These are phyloP conservation scores for Microtus pennsylvanicus DNA, from an alignment of 2,113 vertebrate genomes.

Conservation along the genomic window DNA sequence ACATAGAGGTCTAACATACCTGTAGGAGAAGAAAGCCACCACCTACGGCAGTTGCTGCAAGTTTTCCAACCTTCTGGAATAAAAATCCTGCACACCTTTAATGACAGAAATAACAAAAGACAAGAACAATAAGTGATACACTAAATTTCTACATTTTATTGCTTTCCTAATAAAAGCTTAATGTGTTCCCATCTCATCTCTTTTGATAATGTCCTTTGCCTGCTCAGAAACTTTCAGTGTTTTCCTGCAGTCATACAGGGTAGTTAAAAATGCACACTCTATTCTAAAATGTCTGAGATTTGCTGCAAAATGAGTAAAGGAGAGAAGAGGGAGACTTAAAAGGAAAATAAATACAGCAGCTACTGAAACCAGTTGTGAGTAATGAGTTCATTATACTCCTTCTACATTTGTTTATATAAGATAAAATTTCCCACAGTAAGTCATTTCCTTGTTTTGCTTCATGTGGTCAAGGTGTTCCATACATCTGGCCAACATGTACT, in stretches of 20 bases:
- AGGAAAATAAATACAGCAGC: neutral
- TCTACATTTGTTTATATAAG: slow-evolving; percentile 13
- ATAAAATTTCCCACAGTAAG: slow-evolving; percentile 39
- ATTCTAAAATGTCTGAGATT: slow-evolving; percentile 18
- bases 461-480: slow-evolving; percentile 40
- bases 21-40: slow-evolving; percentile 97
- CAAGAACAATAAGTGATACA: slow-evolving; percentile 42
- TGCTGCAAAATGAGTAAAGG: slow-evolving; percentile 36
- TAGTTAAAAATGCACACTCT: slow-evolving; percentile 24
- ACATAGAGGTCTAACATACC: slow-evolving; percentile 84
- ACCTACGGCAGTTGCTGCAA: slow-evolving; percentile 96
- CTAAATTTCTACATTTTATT: slow-evolving; percentile 46
- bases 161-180: slow-evolving; percentile 60
- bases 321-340: slow-evolving; percentile 6
- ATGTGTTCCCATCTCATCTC: slow-evolving; percentile 40
- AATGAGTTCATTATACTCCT: neutral
- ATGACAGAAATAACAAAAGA: slow-evolving; percentile 78
- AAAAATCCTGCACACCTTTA: slow-evolving; percentile 98
- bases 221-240: neutral
- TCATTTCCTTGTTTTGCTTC: slow-evolving; percentile 3
- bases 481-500: neutral
- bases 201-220: neutral
- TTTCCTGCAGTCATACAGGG: neutral
- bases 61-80: slow-evolving; percentile 98
- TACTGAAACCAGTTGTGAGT: slow-evolving; percentile 45